Percentiles rank a stretch among this genome's conserved stretches.
Evolutionary conservation across 2,113 vertebrate genomes (phyloP).

Genomic region (Aspiorhynchus laticeps): DNA sequence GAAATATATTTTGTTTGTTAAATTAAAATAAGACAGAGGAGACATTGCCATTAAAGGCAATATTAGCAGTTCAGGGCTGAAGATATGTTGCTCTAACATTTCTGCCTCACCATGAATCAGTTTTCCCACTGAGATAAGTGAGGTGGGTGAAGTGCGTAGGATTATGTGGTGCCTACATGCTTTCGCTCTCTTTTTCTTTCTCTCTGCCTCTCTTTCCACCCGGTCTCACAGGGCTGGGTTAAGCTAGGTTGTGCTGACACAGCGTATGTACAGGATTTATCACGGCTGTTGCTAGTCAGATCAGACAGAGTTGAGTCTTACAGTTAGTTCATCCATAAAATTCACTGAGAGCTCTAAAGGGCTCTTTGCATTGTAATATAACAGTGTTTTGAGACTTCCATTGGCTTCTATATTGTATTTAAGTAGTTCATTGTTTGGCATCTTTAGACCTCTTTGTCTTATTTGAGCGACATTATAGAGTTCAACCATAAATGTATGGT

Average conservation of each 20-base stretch:
- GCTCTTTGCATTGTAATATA: slow-evolving; percentile 1
- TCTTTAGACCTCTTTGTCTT: neutral
- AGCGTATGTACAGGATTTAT: slow-evolving; percentile 48
- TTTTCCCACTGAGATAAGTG: slow-evolving; percentile 27
- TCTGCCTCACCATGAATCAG: slow-evolving; percentile 6
- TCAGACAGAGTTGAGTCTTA: slow-evolving; percentile 19
- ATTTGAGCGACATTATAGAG: slow-evolving; percentile 1
- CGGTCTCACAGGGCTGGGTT: neutral
- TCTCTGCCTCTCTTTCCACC: slow-evolving; percentile 6
- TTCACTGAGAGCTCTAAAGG: neutral
- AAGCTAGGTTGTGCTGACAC: slow-evolving; percentile 44
- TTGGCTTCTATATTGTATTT: neutral
- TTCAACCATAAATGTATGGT: neutral
- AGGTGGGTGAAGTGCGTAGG: slow-evolving; percentile 15
- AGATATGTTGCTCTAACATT: slow-evolving; percentile 6
- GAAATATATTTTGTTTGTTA: neutral
- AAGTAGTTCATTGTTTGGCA: slow-evolving; percentile 2
- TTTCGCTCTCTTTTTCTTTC: slow-evolving; percentile 16
- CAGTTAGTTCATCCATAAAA: slow-evolving; percentile 13
- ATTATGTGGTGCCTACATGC: neutral
- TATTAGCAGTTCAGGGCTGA: neutral
- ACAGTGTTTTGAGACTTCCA: neutral
- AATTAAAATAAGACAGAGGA: neutral
- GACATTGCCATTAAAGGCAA: neutral
- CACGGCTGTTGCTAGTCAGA: slow-evolving; percentile 47